Evolutionary conservation across 2,113 vertebrate genomes (phyloP).

Genomic region (Sprattus sprattus): DNA sequence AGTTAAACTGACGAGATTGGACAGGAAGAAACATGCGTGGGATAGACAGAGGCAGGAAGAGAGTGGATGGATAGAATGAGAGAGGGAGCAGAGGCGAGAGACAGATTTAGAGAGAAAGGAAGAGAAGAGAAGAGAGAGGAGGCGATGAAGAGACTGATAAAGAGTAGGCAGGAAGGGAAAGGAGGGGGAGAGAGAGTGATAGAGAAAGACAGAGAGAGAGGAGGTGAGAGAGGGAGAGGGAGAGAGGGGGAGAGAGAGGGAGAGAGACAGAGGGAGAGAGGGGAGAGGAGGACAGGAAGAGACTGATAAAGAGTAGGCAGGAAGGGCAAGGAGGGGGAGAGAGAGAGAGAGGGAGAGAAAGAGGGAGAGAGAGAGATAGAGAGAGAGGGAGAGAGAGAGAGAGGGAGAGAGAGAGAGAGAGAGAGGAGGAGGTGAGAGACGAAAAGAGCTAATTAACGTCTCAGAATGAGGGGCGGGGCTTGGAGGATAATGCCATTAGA

Average conservation of each 20-base stretch:
- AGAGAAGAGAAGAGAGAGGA: neutral
- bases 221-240: neutral
- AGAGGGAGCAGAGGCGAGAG: neutral
- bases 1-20: neutral
- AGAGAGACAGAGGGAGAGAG: neutral
- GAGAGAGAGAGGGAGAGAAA: neutral
- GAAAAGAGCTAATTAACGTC: conserved; percentile 47
- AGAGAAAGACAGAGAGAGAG: neutral
- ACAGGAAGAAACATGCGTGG: neutral
- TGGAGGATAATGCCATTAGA: conserved; percentile 36
- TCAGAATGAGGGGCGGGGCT: conserved; percentile 35
- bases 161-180: conserved; percentile 1
- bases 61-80: neutral
- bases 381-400: neutral
- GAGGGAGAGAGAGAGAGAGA: conserved; percentile 11
- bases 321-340: neutral
- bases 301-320: neutral
- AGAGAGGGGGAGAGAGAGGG: neutral
- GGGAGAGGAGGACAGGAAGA: neutral
- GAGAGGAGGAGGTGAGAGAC: neutral
- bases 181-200: neutral
- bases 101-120: neutral
- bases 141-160: neutral
- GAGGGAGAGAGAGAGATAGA: neutral
- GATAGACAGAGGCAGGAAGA: neutral